Percentiles rank a stretch among this genome's conserved stretches.
phyloP scores from a whole-genome alignment of 2,888 invertebrate genomes.

The Hypomecis punctinalis region DNA sequence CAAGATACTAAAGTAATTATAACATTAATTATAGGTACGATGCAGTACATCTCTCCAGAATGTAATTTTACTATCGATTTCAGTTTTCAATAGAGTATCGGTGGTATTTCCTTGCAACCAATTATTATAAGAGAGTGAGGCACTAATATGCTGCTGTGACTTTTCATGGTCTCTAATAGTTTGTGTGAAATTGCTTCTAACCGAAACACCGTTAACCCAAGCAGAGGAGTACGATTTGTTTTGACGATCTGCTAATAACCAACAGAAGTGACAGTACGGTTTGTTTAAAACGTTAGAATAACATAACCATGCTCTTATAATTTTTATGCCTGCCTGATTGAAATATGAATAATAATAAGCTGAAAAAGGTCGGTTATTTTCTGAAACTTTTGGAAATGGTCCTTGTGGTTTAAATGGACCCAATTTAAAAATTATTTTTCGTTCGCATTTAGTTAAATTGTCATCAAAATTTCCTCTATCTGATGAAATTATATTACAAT shows the following conservation, averaged over 20 bases:
- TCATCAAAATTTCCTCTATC: conserved; percentile 40
- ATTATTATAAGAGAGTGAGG: conserved; percentile 41
- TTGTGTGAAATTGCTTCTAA: conserved; percentile 44
- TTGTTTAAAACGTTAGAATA: conserved; percentile 35
- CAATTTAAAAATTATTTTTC: conserved; percentile 45
- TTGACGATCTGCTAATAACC: conserved; percentile 18
- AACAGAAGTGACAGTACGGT: conserved; percentile 34
- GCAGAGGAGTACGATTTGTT: conserved; percentile 37
- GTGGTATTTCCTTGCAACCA: conserved; percentile 43
- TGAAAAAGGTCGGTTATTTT: conserved; percentile 39
- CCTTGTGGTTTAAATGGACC: conserved; percentile 43
- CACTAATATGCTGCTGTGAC: conserved; percentile 40
- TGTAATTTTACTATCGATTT: conserved; percentile 42
- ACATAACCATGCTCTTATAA: conserved; percentile 31
- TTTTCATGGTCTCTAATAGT: conserved; percentile 42
- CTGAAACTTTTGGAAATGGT: conserved; percentile 45
- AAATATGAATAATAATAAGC: conserved; percentile 32
- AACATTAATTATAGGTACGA: conserved; percentile 40
- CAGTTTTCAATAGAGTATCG: conserved; percentile 41
- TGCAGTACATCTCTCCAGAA: conserved; percentile 35
- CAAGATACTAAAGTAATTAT: conserved; percentile 33
- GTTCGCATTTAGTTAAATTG: conserved; percentile 37
- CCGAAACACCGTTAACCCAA: conserved; percentile 43
- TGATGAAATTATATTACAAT: conserved; percentile 39
- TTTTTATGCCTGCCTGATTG: conserved; percentile 13